Evolutionary conservation across 2,797 vertebrate genomes (phyloP), one percentile per base, ranked within the genome.

Genomic region (Arctocebus calabarensis): DNA sequence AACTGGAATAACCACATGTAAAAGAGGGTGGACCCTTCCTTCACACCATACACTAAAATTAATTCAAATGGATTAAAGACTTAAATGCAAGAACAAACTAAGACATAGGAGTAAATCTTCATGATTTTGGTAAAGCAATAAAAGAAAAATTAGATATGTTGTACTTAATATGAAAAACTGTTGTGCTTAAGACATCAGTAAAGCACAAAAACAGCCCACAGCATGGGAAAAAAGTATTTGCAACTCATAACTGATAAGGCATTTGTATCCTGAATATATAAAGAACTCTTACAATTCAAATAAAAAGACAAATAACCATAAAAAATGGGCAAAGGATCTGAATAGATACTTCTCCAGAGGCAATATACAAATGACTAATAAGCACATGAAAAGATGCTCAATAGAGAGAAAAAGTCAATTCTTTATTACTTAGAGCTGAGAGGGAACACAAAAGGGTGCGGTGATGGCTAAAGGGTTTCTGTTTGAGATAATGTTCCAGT

Each of bases 271-370:
- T 75, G n/a, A 89, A 45, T 78, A 70, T 43, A 29, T 70, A 64
- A 79, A 93, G 45, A 89, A 87, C 37, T 74, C 66, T 57, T 75
- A 88, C 5, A 77, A 91, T 25, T 95, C 37, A 87, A 71, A 57
- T 87, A 70, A 78, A 88, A 90, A 83, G 75, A 68, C 34, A 82
- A 64, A 64, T 14, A 64, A n/a, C 40, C 71, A 66, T 84, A 5
- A 27, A 61, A 93, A 84, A 40, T 89, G 68, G 73, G 23, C 84
- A 92, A 77, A 84, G 32, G 12, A 52, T 88, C 90, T 94, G 57
- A 81, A 88, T 34, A 85, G 45, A 64, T 3, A n/a, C 62, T 40
- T 81, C 45, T 88, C 71, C 75, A 75, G 89, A 86, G 81, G 32
- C 83, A 8, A 34, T n/a, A 62, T 37, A 55, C 61, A 74, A 34